Base-by-base conservation (phyloP, 2,797 vertebrate species). In the Philypnodon macrostomus region DNA sequence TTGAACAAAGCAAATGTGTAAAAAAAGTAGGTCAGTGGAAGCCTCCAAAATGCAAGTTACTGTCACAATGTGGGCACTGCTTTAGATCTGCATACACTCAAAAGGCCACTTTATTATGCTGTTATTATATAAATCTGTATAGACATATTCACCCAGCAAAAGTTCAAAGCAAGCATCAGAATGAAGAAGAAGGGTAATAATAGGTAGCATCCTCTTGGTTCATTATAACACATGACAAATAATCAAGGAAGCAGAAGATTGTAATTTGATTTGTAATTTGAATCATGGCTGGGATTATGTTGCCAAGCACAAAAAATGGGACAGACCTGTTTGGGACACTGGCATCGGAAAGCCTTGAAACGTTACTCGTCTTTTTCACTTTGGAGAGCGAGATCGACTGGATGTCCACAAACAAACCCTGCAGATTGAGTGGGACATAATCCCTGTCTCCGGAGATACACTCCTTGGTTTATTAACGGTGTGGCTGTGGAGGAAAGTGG, bases 371-470 rank as follows among this genome's bases (percentile, higher is more conserved):
- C 34, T 16, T 21, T 38, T 51, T 60, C 11, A 11, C 9, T 60
- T 14, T 36, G 33, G n/a, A n/a, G n/a, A n/a, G n/a, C n/a, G n/a
- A n/a, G n/a, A 15, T 27, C 12, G 37, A n/a, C 30, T 49, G 26
- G 21, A 5, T 41, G 48, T 59, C 44, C 46, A 48, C 52, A 63
- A 67, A 65, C 36, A 48, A 47, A 60, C 16, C 47, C 21, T 42
- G 53, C 62, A 58, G 50, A 61, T 54, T 60, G 24, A 75, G 53
- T 12, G 29, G 35, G 54, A 40, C 53, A 45, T 67, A 75, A 75
- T 60, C 51, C 51, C 23, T 14, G 16, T 38, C 54, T 51, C 52
- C 45, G 2, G 15, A 51, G 21, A 21, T 65, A 54, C 1, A 2
- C 3, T 32, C 54, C 50, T 53, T 48, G 68, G 66, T 53, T 62